A percentile compares a stretch with the other conserved stretches of the same genome.
Evolutionary conservation across 2,888 invertebrate genomes (phyloP).

Genomic region (Spatulosminthurus flaviceps): DNA sequence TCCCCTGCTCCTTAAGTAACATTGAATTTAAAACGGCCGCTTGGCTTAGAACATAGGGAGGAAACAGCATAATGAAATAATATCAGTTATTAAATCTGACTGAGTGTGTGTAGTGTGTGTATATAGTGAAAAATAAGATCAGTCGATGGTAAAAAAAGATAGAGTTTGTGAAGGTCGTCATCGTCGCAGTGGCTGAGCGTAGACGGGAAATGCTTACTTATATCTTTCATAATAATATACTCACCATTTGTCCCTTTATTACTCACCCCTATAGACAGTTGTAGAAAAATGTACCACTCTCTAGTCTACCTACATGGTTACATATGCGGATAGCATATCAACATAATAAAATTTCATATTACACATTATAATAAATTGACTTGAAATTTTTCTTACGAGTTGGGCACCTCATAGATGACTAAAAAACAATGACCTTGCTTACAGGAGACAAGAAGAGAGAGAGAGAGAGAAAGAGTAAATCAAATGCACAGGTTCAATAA

Average conservation of each 20-base stretch:
- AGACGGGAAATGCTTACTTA: slow-evolving; percentile 45
- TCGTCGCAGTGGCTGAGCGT: slow-evolving; percentile 29
- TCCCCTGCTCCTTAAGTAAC: no score
- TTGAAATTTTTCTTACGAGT: not conserved
- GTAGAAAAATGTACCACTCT: no score
- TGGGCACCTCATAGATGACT: slow-evolving; percentile 12
- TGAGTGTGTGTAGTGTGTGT: no score
- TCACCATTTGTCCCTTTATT: not conserved
- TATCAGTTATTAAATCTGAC: not conserved
- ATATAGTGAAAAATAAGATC: slow-evolving; percentile 11
- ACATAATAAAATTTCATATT: not conserved
- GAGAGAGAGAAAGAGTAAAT: slow-evolving; percentile 15
- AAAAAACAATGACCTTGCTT: slow-evolving; percentile 39
- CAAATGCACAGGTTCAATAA: slow-evolving; percentile 41
- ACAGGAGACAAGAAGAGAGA: not conserved
- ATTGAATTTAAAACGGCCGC: not conserved
- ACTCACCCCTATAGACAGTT: no score
- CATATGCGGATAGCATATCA: no score
- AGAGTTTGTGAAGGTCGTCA: slow-evolving; percentile 33
- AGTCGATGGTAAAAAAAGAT: slow-evolving; percentile 27
- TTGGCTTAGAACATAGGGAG: not conserved
- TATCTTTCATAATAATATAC: slow-evolving; percentile 1
- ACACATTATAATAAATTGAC: not conserved
- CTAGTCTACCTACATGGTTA: not conserved
- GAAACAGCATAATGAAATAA: not conserved